phyloP scores from a whole-genome alignment of 2,113 vertebrate species.

The Capreolus pygargus region DNA sequence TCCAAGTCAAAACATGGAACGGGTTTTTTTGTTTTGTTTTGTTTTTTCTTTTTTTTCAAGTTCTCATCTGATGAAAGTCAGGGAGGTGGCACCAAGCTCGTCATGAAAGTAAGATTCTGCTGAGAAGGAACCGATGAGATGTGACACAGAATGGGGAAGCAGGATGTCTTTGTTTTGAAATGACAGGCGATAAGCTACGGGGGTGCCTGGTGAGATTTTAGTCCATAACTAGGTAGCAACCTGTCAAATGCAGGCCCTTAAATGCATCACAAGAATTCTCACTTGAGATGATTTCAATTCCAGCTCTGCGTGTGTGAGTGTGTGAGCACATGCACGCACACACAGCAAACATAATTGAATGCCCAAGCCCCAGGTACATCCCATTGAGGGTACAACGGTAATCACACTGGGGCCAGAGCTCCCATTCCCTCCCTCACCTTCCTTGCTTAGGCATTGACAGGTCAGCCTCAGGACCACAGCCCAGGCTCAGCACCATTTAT shows the following conservation, averaged over 20 bases:
- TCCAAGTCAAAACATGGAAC: slow-evolving; percentile 72
- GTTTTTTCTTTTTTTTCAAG: not conserved
- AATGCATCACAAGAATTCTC: slow-evolving; percentile 77
- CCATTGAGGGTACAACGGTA: not conserved
- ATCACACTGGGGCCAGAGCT: not conserved
- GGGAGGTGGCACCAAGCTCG: slow-evolving; percentile 38
- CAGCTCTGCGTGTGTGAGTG: slow-evolving; percentile 54
- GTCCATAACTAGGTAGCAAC: slow-evolving; percentile 76
- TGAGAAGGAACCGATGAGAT: slow-evolving; percentile 68
- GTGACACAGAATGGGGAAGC: slow-evolving; percentile 66
- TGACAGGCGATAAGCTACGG: slow-evolving; percentile 73
- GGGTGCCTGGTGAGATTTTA: slow-evolving; percentile 73
- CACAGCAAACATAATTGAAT: slow-evolving; percentile 45
- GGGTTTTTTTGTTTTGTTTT: not conserved
- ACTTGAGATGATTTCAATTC: slow-evolving; percentile 74
- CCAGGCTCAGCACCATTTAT: slow-evolving; percentile 8
- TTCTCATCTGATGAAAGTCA: slow-evolving; percentile 66
- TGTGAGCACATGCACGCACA: not conserved
- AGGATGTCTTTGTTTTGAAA: slow-evolving; percentile 77
- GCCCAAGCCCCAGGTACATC: slow-evolving; percentile 19
- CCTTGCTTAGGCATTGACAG: not conserved
- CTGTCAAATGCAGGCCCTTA: slow-evolving; percentile 74
- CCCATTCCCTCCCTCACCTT: not conserved
- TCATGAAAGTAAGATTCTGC: slow-evolving; percentile 74
- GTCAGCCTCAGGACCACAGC: not conserved